Evolutionary conservation across 2,113 vertebrate species (phyloP), one percentile per base, ranked within the genome.

Genomic region (Psephotus haematonotus): DNA sequence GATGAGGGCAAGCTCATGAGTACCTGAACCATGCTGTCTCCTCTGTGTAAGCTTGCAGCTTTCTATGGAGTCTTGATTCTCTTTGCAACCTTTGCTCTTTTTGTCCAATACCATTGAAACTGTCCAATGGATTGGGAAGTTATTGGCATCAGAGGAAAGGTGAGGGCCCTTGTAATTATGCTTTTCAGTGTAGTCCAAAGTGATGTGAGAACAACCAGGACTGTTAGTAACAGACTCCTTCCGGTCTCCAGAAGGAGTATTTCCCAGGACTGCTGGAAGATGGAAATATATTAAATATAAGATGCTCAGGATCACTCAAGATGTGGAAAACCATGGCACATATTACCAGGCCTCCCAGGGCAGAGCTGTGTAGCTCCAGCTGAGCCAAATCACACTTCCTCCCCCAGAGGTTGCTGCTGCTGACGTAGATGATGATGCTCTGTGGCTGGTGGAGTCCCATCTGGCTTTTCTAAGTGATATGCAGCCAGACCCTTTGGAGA

Each of bases 141-240:
- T 64, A 25, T 2, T 60, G 33, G 44, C 15, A 74, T 39, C 37
- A 64, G 37, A 47, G 18, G 27, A 25, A 82, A 72, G 37, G 47
- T 72, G 55, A 47, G 11, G 1, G 1, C n/a, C 24, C 12, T 5
- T 0, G 0, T 60, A 79, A 70, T 9, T 37, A 8, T 20, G 13
- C 29, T 79, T 59, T 53, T 81, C 37, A 49, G 17, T 43, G 33
- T 31, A 76, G 68, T 80, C 28, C 39, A 43, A 52, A 60, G 17
- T 24, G 27, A 27, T 65, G 13, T 12, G 49, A 77, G 41, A 65
- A 88, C 44, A 83, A 62, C 5, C 27, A 57, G 29, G 18, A 83
- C 7, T 55, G 53, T 33, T 55, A 55, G 11, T 33, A 55, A 55
- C 18, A 33, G 53, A 20, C 29, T 33, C 18, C 53, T 55, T 55